Evolutionary conservation across 2,888 invertebrate genomes (phyloP).

Genomic region (Agrotis ipsilon): DNA sequence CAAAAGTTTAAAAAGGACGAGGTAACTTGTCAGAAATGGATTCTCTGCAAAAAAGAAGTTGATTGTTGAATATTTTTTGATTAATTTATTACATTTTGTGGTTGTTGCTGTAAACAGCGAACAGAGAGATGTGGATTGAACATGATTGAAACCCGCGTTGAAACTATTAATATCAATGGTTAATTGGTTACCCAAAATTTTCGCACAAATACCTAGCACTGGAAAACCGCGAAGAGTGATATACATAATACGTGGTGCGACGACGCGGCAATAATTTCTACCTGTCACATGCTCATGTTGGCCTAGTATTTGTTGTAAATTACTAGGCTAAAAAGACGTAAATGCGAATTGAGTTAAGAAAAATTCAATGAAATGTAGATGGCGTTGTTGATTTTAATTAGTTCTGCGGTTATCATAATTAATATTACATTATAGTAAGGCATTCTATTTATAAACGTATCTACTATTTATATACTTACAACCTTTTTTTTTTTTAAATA

Average conservation of each 20-base stretch:
- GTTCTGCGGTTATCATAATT: not conserved
- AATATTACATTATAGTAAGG: no score
- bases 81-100: not conserved
- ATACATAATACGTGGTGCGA: slow-evolving; percentile 1
- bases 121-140: not conserved
- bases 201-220: not conserved
- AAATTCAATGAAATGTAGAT: slow-evolving; percentile 10
- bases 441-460: no score
- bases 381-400: slow-evolving; percentile 7
- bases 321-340: slow-evolving; percentile 69
- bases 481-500: not conserved
- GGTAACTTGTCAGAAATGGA: not conserved
- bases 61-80: not conserved
- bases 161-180: no score
- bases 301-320: slow-evolving; percentile 70
- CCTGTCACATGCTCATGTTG: slow-evolving; percentile 49
- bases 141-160: no score
- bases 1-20: not conserved
- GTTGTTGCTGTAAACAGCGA: slow-evolving; percentile 7
- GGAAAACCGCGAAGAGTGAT: not conserved
- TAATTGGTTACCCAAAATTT: slow-evolving; percentile 11
- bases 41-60: not conserved
- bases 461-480: no score
- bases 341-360: slow-evolving; percentile 34
- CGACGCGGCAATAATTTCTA: slow-evolving; percentile 28